A percentile compares a stretch with the other conserved stretches of the same genome.
Conservation (phyloP, 2,113 vertebrate genomes). For the Dunckerocampus dactyliophorus region DNA sequence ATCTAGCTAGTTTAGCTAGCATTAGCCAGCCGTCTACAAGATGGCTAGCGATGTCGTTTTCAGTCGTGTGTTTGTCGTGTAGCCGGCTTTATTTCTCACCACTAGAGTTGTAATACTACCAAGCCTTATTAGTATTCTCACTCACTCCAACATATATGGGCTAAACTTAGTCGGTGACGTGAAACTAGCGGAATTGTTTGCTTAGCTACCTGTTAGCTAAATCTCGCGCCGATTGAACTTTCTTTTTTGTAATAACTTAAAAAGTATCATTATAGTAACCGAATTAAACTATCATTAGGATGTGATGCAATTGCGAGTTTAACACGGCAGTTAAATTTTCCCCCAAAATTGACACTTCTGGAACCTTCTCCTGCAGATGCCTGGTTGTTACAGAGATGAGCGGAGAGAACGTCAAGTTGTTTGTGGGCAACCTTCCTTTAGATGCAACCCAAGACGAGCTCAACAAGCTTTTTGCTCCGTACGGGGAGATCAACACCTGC, state of each 20-base stretch:
- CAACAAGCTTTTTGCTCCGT: conserved; percentile 81
- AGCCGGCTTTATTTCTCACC: not conserved
- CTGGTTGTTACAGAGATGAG: conserved; percentile 67
- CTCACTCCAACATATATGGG: not conserved
- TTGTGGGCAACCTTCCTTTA: conserved; percentile 90
- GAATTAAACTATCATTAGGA: not conserved
- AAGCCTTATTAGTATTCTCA: not conserved
- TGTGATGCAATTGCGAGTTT: not conserved
- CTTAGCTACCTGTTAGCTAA: not conserved
- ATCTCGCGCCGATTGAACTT: not conserved
- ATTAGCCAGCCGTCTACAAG: conserved; percentile 32
- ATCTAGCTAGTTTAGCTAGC: conserved; percentile 25
- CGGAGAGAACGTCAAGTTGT: conserved; percentile 81
- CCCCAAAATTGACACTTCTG: not conserved
- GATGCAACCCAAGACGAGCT: conserved; percentile 87
- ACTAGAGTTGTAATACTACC: not conserved
- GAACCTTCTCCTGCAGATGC: conserved; percentile 49
- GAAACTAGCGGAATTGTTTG: conserved; percentile 19
- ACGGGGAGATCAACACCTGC: conserved; percentile 86
- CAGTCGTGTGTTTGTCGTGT: not conserved
- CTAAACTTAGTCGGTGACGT: conserved; percentile 9
- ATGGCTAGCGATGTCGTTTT: conserved; percentile 36
- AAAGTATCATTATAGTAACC: not conserved
- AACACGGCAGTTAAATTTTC: not conserved
- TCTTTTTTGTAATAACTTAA: not conserved